These are phyloP conservation scores for Eidolon dupreanum DNA, from an alignment of 2,797 vertebrate species.

Conservation along the genomic window DNA sequence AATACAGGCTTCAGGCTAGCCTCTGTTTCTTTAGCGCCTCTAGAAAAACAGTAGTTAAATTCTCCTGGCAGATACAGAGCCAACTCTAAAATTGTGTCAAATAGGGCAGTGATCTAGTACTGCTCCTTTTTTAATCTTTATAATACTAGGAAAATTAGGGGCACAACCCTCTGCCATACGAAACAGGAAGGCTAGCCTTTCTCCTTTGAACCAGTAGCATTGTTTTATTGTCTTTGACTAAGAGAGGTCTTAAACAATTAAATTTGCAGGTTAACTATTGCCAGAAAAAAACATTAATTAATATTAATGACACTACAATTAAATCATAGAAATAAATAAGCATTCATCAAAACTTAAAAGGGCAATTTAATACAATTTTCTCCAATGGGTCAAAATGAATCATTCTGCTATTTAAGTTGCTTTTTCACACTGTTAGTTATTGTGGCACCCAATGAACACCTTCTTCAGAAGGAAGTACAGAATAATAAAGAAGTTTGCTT, in stretches of 20 bases:
- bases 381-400: background rate
- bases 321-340: constrained; percentile 16
- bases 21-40: background rate
- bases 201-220: background rate
- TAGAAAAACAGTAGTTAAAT: background rate
- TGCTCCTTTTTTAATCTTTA: background rate
- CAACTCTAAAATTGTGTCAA: background rate
- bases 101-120: background rate
- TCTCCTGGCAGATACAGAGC: background rate
- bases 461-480: background rate
- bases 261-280: background rate
- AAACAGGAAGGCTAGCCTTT: constrained; percentile 9
- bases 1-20: background rate
- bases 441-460: background rate
- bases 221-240: constrained; percentile 19
- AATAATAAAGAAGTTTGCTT: background rate
- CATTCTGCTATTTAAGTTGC: background rate
- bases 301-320: background rate
- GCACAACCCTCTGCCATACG: background rate
- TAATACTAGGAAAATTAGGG: background rate
- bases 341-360: constrained; percentile 30
- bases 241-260: background rate
- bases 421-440: background rate
- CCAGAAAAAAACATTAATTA: constrained; percentile 17
- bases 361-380: background rate